Percentiles rank a stretch among this genome's conserved stretches.
phyloP scores from a whole-genome alignment of 2,113 vertebrate genomes.

The Lanius ludovicianus region DNA sequence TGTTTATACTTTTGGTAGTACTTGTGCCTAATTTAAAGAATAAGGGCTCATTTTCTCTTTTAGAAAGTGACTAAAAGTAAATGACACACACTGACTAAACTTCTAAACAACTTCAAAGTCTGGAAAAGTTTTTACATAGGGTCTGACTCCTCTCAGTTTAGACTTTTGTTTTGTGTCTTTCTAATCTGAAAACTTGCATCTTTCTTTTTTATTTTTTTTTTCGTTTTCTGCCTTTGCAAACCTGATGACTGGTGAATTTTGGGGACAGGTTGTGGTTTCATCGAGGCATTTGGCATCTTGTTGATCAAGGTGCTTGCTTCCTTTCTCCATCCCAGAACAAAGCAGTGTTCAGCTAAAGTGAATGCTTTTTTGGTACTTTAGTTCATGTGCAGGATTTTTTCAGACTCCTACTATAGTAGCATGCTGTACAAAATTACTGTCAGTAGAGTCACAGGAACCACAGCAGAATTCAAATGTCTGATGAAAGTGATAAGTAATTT shows the following conservation, averaged over 20 bases:
- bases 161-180: neutral
- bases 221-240: neutral
- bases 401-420: neutral
- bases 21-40: neutral
- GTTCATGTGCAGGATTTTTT: neutral
- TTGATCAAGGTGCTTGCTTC: neutral
- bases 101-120: neutral
- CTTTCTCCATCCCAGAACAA: neutral
- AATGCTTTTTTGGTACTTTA: neutral
- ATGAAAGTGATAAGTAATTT: neutral
- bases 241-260: conserved; percentile 17
- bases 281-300: neutral
- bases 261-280: conserved; percentile 11
- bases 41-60: neutral
- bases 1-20: neutral
- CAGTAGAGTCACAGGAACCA: neutral
- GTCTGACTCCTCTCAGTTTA: neutral
- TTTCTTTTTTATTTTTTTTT: neutral
- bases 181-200: neutral
- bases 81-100: neutral
- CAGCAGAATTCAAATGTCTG: neutral
- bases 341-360: neutral
- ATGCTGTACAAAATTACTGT: neutral
- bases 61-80: neutral
- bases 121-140: conserved; percentile 32